Base-by-base conservation (phyloP, 2,797 vertebrate species). In the Anas acuta region DNA sequence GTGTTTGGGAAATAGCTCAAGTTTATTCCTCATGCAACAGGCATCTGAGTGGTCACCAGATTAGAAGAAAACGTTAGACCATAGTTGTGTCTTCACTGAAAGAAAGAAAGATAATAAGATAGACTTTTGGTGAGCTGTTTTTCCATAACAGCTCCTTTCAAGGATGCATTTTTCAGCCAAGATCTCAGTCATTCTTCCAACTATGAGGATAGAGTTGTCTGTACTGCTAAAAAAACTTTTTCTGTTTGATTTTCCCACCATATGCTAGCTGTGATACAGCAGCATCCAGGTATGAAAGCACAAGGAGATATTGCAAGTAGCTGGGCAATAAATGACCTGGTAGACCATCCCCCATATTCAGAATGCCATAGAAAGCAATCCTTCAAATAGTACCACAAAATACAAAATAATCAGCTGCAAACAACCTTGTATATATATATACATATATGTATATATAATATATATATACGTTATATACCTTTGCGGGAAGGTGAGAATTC, bases 51-150 rank as follows among this genome's bases (percentile, higher is more conserved):
- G 47, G 67, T 67, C 71, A 61, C 39, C 61, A 91, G 95, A 91
- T 95, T 69, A 96, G 86, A 78, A 91, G 61, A 88, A 90, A 70
- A 84, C 71, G 49, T 91, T 95, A 88, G 67, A 84, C 65, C 72
- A 35, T 83, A 79, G 83, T 84, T 96, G 28, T 93, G 95, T 92
- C 90, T 96, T 84, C 74, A 20, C 49, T 79, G 77, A 74, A 88
- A 82, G 71, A 20, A 43, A 71, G 61, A 21, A 60, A 96, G 90
- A 94, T 92, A 87, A 89, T 45, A 74, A 51, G 25, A 37, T 35
- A 76, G 77, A 15, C 80, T 76, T 73, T 71, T 13, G 28, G 25
- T 1, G 7, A 71, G 35, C n/a, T 80, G 74, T 73, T 89, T 90
- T 95, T 77, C 69, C 35, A 3, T 37, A 75, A 25, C 5, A 85